These are phyloP conservation scores for Dendrolimus houi DNA, from an alignment of 2,888 invertebrate genomes.

Conservation along the genomic window DNA sequence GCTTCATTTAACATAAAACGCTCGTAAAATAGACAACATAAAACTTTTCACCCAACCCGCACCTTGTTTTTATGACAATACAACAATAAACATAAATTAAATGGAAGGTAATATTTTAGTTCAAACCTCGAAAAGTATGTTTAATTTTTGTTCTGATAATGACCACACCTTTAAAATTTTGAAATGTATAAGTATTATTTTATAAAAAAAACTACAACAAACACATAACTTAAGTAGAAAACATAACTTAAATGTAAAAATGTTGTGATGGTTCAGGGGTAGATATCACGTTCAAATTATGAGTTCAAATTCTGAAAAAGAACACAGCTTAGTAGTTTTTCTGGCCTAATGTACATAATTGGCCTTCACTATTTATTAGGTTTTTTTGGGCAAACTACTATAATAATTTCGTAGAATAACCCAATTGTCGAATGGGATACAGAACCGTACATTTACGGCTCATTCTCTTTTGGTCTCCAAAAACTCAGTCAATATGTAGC, in stretches of 20 bases:
- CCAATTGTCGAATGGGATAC: not conserved
- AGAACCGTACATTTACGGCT: not conserved
- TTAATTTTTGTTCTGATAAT: not conserved
- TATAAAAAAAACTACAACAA: too few species aligned
- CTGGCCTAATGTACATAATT: too few species aligned
- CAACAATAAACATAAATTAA: not conserved
- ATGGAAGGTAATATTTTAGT: not conserved
- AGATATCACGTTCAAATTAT: too few species aligned
- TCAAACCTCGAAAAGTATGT: not conserved
- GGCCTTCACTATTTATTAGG: not conserved
- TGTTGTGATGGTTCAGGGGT: too few species aligned
- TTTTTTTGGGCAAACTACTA: not conserved
- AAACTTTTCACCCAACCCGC: slow-evolving; percentile 28
- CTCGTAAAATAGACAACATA: slow-evolving; percentile 32
- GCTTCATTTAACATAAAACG: slow-evolving; percentile 32
- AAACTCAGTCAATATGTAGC: slow-evolving; percentile 3
- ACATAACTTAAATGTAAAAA: too few species aligned
- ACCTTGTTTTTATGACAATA: slow-evolving; percentile 15
- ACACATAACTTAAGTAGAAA: too few species aligned
- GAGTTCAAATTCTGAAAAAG: too few species aligned
- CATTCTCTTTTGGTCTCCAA: not conserved
- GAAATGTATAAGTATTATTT: too few species aligned
- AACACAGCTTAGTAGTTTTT: too few species aligned
- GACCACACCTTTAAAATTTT: not conserved
- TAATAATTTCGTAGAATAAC: too few species aligned